Evolutionary conservation across 2,888 invertebrate genomes (phyloP).

Genomic region (Drosophila kanekoi): DNA sequence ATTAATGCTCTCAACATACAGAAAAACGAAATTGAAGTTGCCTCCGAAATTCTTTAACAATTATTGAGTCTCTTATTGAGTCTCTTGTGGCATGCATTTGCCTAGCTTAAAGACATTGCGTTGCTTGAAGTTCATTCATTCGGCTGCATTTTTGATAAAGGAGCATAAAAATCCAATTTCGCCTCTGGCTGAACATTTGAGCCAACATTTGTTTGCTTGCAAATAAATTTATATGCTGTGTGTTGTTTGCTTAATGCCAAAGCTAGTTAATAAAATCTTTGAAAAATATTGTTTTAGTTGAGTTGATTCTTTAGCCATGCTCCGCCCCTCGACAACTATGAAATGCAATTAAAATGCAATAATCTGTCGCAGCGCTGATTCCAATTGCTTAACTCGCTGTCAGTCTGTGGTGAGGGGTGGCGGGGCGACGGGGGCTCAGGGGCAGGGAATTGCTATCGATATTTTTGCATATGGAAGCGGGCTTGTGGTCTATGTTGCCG

Average conservation of each 20-base stretch:
- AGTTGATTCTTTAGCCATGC: conserved; percentile 2
- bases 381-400: conserved; percentile 30
- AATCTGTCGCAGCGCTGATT: conserved; percentile 43
- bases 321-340: conserved; percentile 2
- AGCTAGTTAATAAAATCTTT: conserved; percentile 57
- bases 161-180: conserved; percentile 50
- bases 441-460: conserved; percentile 33
- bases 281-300: conserved; percentile 65
- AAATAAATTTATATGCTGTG: conserved; percentile 39
- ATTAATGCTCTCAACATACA: conserved; percentile 12
- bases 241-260: conserved; percentile 64
- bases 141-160: conserved; percentile 12
- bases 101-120: no score
- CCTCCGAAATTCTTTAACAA: not conserved
- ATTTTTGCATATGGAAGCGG: conserved; percentile 63
- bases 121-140: conserved; percentile 8
- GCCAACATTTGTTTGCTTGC: conserved; percentile 36
- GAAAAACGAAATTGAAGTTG: no score
- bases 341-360: conserved; percentile 54
- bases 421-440: not conserved
- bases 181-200: conserved; percentile 41
- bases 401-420: conserved; percentile 17
- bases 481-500: conserved; percentile 42
- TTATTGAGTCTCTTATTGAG: not conserved
- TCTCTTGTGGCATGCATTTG: no score